Base-by-base conservation (phyloP, 2,888 invertebrate genomes). In the Bursaphelenchus okinawaensis region DNA sequence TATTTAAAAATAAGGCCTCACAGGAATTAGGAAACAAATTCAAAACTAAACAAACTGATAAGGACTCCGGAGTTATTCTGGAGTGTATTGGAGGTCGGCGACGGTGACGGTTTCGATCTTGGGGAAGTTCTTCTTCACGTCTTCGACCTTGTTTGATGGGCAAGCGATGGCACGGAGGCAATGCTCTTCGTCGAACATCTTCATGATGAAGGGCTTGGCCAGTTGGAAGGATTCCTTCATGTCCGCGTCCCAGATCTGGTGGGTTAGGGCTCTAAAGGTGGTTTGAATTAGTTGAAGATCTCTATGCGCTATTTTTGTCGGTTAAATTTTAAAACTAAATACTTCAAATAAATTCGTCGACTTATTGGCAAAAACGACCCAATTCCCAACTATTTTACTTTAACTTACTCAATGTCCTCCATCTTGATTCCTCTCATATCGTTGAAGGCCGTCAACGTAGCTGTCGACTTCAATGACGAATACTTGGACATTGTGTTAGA, bases 401-500 rank as follows among this genome's bases (percentile, higher is more conserved):
- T 7, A 56, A 67, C 72, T 26, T 52, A 78, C 78, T 66, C 63
- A 50, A 73, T 75, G 59, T 70, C 71, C 8, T 67, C 65, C 40
- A 66, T 22, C 20, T 22, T 54, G 9, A 89, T 87, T 22, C 87
- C 86, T 72, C 89, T 87, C 78, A 90, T 88, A 82, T 89, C 89
- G 58, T 89, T 88, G 61, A 88, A 83, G n/a, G 92, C 85, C 0
- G 91, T 90, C 76, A 89, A 87, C 31, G 84, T 83, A 24, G 90
- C 89, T 23, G 90, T 87, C 77, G 89, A 88, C 0, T 89, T 88
- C 12, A 91, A 88, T 64, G 89, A 90, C 80, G 90, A 89, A 83
- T 91, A 91, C 71, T 88, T 86, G 75, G 90, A 89, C 67, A 93
- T 90, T 59, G 91, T 88, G 81, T 91, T 90, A 84, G 90, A 93